Evolutionary conservation across 2,797 vertebrate genomes (phyloP), one percentile per base, ranked within the genome.

Genomic region (Alca torda): DNA sequence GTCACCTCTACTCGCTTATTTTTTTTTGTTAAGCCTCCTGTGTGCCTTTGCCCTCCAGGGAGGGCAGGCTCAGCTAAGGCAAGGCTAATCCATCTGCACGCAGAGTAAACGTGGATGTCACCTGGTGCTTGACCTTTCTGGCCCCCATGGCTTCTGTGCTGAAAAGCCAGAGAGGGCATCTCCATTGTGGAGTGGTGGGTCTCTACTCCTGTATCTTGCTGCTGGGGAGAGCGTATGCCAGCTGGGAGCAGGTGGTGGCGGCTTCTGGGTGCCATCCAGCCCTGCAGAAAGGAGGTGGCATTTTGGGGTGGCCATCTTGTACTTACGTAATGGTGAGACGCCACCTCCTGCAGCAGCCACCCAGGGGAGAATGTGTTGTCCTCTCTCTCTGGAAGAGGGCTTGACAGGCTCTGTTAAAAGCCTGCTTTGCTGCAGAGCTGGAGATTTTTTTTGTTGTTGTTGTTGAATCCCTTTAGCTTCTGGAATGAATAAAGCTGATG

Each of bases 291-390:
- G 61, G 37, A 45, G 75, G 3, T 81, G 57, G n/a, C 50, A 65
- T 94, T 94, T 93, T 63, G 83, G 85, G 83, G 86, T 91, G 80
- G 95, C 95, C 96, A 95, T 97, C 85, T 95, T 96, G 81, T 60
- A 19, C 81, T 94, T 95, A 26, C 1, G 0, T 92, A 96, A 95
- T 0, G 1, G 43, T 1, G 1, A 6, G 23, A 53, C 6, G 17
- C 39, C 45, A 16, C 53, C 51, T 65, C 61, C 5, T 10, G 73
- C 80, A 78, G 8, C 54, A 37, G 56, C 65, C 25, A 2, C 54
- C 30, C 11, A 3, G 68, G 64, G 83, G 28, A 28, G n/a, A 87
- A 30, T 1, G 10, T 39, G 56, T 26, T 53, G 37, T 45, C 39
- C 50, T 57, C 30, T 28, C 13, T 61, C 18, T 16, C 51, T 41